Percentiles rank a stretch among this genome's conserved stretches.
Conservation (phyloP, 2,797 vertebrate species). For the Centroberyx gerrardi region DNA sequence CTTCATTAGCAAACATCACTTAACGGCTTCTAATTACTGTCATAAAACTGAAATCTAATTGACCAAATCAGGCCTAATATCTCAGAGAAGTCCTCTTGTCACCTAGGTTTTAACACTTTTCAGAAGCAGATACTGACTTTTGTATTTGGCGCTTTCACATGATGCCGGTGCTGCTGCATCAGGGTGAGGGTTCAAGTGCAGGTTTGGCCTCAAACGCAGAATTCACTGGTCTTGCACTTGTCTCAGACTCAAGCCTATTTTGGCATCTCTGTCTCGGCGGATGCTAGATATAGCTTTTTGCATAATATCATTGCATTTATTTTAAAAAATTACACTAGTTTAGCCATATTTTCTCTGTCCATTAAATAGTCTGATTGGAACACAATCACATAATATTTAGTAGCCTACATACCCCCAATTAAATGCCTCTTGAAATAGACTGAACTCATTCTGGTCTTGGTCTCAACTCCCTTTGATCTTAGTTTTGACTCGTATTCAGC, state of each 20-base stretch:
- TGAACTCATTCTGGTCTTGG: neutral
- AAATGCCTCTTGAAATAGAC: no score
- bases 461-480: slow-evolving; percentile 5
- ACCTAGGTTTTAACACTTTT: slow-evolving; percentile 2
- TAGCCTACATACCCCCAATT: no score
- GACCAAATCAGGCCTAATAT: slow-evolving; percentile 20
- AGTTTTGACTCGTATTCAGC: neutral
- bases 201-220: no score
- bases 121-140: neutral
- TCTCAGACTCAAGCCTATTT: no score
- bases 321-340: no score
- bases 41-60: slow-evolving; percentile 24
- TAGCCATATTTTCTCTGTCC: neutral
- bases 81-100: neutral
- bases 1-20: slow-evolving; percentile 32
- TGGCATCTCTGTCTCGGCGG: no score
- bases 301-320: no score
- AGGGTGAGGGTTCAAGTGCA: no score
- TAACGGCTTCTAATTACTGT: slow-evolving; percentile 24
- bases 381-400: neutral
- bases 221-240: no score
- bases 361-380: neutral
- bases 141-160: neutral
- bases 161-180: no score
- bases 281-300: no score